Base-by-base conservation (phyloP, 2,113 vertebrate species). In the Ailuropoda melanoleuca region DNA sequence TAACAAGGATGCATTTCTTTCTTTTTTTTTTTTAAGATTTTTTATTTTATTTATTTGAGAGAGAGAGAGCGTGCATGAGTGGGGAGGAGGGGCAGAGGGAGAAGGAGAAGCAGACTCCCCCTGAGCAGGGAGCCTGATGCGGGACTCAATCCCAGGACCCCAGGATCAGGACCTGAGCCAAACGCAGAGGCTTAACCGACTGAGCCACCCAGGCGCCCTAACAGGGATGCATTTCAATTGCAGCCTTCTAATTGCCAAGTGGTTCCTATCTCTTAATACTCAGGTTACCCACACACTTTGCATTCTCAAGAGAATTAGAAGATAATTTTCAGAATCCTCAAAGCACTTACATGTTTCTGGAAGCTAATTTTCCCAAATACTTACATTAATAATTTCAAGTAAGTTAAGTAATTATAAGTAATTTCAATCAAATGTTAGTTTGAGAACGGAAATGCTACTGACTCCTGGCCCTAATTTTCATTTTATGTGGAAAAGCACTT, bases 351-450 rank as follows among this genome's bases (percentile, higher is more conserved):
- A 29, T 74, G 18, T 75, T 97, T 97, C 80, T 87, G 53, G 72
- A 90, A 96, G 74, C 10, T n/a, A 43, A 43, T 37, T 81, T 88
- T 88, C 26, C 80, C 77, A 97, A 97, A 94, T 85, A 96, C 87
- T 96, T 97, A 90, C 68, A 88, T 62, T 77, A 93, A 92, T 78
- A 84, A 55, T 66, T 64, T 88, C 34, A 26, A 95, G 78, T 90
- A 93, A 89, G 70, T 94, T 92, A 88, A 80, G 37, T 94, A 77
- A 97, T 72, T 95, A 34, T 43, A 80, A 87, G 48, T 75, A 90
- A 97, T 74, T 86, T 90, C 80, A 89, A 64, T 93, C 87, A 84
- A 93, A 88, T 82, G 50, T 88, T 90, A 92, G 66, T 94, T 95
- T 92, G 68, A 97, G 43, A 92, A 85, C 64, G 64, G 39, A 92